phyloP scores from a whole-genome alignment of 1,140 invertebrate species.

The Eumaeus atala region DNA sequence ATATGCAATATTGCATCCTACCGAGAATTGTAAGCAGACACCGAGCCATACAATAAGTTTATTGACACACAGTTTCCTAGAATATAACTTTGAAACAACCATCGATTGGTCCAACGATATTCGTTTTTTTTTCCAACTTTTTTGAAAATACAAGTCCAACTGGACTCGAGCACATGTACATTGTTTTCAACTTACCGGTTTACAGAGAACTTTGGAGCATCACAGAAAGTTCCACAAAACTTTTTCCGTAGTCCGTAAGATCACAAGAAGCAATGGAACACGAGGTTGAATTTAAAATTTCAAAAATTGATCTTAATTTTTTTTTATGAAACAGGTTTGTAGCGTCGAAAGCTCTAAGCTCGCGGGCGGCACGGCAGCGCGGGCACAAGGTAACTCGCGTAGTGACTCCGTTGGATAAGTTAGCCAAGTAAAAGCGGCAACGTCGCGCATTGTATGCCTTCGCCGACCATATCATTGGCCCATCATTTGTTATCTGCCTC shows the following conservation, averaged over 20 bases:
- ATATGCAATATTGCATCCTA: background rate
- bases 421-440: constrained; percentile 1
- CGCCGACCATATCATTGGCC: background rate
- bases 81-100: constrained; percentile 8
- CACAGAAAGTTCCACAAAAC: background rate
- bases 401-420: background rate
- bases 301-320: background rate
- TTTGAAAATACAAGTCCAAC: constrained; percentile 2
- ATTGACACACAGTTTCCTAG: constrained; percentile 4
- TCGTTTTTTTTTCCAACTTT: background rate
- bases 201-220: constrained; percentile 3
- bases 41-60: background rate
- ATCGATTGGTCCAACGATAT: background rate
- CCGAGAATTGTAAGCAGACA: background rate
- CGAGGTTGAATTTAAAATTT: constrained; percentile 1
- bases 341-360: constrained; percentile 5
- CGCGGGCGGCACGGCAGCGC: background rate
- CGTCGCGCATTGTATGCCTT: background rate
- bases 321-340: constrained; percentile 1
- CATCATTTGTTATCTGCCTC: constrained; percentile 2
- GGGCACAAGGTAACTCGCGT: background rate
- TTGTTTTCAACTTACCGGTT: constrained; percentile 5
- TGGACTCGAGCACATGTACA: constrained; percentile 3
- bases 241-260: background rate
- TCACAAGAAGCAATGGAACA: constrained; percentile 5